A percentile compares a stretch with the other conserved stretches of the same genome.
Evolutionary conservation across 2,113 vertebrate genomes (phyloP).

Genomic region (Apaloderma vittatum): DNA sequence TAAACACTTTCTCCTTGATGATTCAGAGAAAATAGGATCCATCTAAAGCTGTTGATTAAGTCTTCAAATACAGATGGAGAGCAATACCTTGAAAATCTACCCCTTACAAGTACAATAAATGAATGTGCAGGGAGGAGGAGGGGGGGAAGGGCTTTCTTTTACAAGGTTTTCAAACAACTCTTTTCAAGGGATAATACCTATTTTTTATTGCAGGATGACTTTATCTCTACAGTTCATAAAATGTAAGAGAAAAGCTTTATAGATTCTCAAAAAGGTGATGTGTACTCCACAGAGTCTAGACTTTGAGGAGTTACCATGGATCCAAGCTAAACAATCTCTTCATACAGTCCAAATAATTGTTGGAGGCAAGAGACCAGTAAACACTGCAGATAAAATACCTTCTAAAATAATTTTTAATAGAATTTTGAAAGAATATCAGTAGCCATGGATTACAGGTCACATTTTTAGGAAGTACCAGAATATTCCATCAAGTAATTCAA

Average conservation of each 20-base stretch:
- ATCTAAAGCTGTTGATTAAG: constrained; percentile 56
- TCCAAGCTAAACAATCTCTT: not conserved
- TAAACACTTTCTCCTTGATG: constrained; percentile 34
- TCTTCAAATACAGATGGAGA: constrained; percentile 29
- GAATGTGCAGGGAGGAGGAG: not conserved
- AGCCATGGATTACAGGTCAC: not conserved
- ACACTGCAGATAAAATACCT: not conserved
- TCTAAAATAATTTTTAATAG: not conserved
- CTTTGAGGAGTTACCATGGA: not conserved
- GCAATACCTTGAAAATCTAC: constrained; percentile 38
- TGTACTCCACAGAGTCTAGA: not conserved
- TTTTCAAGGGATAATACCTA: not conserved
- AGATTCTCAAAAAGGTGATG: not conserved
- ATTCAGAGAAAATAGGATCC: constrained; percentile 43
- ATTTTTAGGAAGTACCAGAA: not conserved
- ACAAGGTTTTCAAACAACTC: not conserved
- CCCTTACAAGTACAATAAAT: not conserved
- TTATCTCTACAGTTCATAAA: not conserved
- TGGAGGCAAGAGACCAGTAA: not conserved
- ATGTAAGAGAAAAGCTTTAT: constrained; percentile 1
- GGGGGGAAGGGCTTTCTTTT: not conserved
- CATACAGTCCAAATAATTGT: not conserved
- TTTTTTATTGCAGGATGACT: not conserved
- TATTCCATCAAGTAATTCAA: not conserved
- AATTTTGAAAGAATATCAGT: not conserved